Evolutionary conservation across 2,113 vertebrate species (phyloP).

Genomic region (Pontoporia blainvillei): DNA sequence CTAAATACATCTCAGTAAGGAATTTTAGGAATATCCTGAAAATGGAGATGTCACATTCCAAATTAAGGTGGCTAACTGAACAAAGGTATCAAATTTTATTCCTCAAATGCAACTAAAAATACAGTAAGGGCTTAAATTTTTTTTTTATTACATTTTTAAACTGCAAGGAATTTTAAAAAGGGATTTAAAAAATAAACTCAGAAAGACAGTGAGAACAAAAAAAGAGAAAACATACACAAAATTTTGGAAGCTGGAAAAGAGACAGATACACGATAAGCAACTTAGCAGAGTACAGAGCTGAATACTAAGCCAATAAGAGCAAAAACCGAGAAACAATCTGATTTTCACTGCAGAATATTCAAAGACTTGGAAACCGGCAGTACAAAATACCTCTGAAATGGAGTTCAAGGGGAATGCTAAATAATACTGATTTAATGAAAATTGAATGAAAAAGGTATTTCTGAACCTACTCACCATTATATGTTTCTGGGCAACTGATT

Average conservation of each 20-base stretch:
- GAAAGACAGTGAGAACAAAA: neutral
- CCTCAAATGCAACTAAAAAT: neutral
- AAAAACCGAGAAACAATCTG: neutral
- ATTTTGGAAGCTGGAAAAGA: neutral
- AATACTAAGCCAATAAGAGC: neutral
- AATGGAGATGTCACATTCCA: neutral
- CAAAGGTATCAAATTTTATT: neutral
- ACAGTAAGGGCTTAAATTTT: neutral
- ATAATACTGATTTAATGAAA: neutral
- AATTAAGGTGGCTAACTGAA: neutral
- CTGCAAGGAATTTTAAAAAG: neutral
- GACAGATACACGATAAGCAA: neutral
- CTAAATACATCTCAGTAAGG: neutral
- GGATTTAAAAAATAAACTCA: neutral
- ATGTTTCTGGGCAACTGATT: neutral
- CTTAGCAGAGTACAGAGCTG: neutral
- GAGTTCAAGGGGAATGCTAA: neutral
- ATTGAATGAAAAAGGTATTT: neutral
- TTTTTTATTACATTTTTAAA: neutral
- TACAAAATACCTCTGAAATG: neutral
- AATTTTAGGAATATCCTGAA: neutral
- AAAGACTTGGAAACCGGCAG: neutral
- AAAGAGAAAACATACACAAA: neutral
- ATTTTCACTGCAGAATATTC: neutral
- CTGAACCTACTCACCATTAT: neutral